Conservation (phyloP, 1,140 invertebrate species). For the Magallana ariakensis region DNA sequence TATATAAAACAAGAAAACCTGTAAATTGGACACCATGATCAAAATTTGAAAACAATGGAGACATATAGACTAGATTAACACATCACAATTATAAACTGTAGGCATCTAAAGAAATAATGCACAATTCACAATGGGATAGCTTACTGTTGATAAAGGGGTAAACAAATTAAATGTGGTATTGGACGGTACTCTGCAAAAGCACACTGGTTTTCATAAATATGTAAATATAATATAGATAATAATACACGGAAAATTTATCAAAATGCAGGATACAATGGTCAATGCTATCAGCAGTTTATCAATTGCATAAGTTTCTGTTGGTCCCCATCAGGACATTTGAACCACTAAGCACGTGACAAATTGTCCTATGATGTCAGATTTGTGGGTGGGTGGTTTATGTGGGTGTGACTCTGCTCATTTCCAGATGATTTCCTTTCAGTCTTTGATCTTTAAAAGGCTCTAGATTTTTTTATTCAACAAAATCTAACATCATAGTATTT, state of each 20-base stretch:
- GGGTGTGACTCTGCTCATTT: constrained; percentile 12
- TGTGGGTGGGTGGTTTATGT: background rate
- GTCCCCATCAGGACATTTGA: constrained; percentile 19
- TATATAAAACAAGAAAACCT: background rate
- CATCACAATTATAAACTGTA: background rate
- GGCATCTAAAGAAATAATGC: constrained; percentile 1
- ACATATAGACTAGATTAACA: constrained; percentile 32
- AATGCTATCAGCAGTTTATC: constrained; percentile 1
- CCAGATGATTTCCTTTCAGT: background rate
- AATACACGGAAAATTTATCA: background rate
- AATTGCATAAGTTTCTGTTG: constrained; percentile 19
- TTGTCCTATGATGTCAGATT: background rate
- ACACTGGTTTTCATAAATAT: background rate
- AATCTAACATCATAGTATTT: background rate
- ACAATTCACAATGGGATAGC: constrained; percentile 24
- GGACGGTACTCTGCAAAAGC: background rate
- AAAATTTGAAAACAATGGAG: background rate
- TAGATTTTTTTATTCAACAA: background rate
- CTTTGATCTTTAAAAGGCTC: background rate
- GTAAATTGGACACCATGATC: background rate
- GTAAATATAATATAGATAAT: background rate
- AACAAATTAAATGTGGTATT: background rate
- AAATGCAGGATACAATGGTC: background rate
- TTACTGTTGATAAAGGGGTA: background rate
- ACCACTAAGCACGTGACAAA: background rate